Base-by-base conservation (phyloP, 1,140 invertebrate species). In the Drosophila jambulina region DNA sequence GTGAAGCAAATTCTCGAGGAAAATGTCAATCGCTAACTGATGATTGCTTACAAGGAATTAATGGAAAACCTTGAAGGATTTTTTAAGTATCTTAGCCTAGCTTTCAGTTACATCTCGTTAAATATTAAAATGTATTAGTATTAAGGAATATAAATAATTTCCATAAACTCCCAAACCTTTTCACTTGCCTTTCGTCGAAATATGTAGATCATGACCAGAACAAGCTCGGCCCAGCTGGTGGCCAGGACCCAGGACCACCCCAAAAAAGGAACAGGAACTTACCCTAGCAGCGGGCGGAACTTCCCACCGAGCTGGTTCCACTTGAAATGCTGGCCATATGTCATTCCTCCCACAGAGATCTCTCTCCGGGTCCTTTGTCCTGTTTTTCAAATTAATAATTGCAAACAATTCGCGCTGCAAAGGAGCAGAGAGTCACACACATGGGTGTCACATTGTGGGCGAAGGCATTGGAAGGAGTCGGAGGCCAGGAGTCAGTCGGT, bases 351-450 rank as follows among this genome's bases (percentile, higher is more conserved):
- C 45, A 68, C 48, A 38, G 32, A 21, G 49, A 29, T 32, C 53
- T 43, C 59, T 74, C 61, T 38, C 12, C 27, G 71, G 54, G 56
- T 21, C 32, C 48, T 25, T 38, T 54, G 62, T 46, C 40, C 84
- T 87, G 85, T 84, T 88, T 88, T 51, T 62, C 46, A 58, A 75
- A 88, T 75, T 88, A 88, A 88, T 88, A 88, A 88, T 88, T 88
- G 85, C 85, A 78, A 56, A 84, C 45, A 88, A 80, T 86, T 86
- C 65, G 83, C 82, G 75, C 75, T 84, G 49, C 45, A 25, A 67
- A 67, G 62, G 43, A 23, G 59, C 43, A 10, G 36, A 53, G 42
- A 59, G 38, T 63, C 58, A 68, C 84, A 80, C 84, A 87, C 68
- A 81, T 88, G 84, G 69, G 8, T 46, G 74, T 56, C 82, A 86